These are phyloP conservation scores for Melikaiella ostensackeni DNA, from an alignment of 2,888 invertebrate genomes.

Conservation along the genomic window DNA sequence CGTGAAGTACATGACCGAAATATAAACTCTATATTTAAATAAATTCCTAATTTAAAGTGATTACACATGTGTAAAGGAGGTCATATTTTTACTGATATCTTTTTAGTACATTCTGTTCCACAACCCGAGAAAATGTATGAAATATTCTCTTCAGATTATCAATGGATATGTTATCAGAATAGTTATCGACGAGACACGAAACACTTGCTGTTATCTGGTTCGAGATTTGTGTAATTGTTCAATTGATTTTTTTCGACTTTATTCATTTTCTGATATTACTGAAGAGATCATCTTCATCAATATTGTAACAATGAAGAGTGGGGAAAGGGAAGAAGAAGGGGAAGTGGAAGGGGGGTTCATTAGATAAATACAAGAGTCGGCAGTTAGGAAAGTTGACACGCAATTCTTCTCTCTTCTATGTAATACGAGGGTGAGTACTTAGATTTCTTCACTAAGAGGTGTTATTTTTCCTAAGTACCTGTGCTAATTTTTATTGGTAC, in stretches of 20 bases:
- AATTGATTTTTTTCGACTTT: neutral
- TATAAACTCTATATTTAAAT: neutral
- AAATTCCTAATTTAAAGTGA: neutral
- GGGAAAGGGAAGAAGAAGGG: constrained; percentile 7
- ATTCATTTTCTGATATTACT: neutral
- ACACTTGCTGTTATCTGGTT: neutral
- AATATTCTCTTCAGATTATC: neutral
- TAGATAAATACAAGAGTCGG: neutral
- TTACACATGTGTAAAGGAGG: neutral
- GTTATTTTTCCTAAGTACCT: neutral
- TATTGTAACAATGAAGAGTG: neutral
- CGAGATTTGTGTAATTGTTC: neutral
- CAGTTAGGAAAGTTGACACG: neutral
- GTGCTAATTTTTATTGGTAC: neutral
- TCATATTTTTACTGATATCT: neutral
- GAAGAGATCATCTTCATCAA: neutral
- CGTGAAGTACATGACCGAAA: neutral
- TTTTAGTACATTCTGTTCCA: neutral
- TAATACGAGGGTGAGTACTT: neutral
- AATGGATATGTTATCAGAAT: neutral
- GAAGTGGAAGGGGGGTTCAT: constrained; percentile 20
- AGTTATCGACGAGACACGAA: neutral
- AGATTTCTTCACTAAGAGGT: neutral
- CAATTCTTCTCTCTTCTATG: neutral
- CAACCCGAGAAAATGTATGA: neutral